phyloP scores from a whole-genome alignment of 2,113 vertebrate genomes.

The Carettochelys insculpta region DNA sequence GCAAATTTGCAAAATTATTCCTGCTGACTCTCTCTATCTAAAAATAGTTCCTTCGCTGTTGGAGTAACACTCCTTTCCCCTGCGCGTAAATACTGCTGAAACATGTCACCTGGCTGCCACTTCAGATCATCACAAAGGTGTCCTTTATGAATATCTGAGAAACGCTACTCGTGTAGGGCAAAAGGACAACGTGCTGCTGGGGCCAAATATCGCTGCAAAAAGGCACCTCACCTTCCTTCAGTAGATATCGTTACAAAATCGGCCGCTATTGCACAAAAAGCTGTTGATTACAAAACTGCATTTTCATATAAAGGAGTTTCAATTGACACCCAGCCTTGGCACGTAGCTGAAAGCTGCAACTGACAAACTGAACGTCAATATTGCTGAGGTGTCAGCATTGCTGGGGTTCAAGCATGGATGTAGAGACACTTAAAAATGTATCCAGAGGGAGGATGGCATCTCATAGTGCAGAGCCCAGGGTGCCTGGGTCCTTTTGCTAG shows the following conservation, averaged over 20 bases:
- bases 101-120: neutral
- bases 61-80: neutral
- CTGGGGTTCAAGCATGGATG: neutral
- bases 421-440: neutral
- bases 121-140: neutral
- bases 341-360: neutral
- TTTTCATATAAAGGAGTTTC: neutral
- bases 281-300: neutral
- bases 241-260: neutral
- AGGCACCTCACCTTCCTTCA: neutral
- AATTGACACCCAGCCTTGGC: neutral
- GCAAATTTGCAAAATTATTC: constrained; percentile 20
- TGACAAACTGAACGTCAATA: neutral
- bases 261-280: neutral
- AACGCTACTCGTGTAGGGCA: neutral
- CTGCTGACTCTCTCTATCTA: neutral
- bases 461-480: neutral
- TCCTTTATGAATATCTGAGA: neutral
- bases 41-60: constrained; percentile 6
- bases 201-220: neutral
- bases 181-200: neutral
- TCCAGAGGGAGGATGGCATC: neutral
- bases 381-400: neutral
- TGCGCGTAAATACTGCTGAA: neutral
- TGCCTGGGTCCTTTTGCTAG: neutral